These are phyloP conservation scores for Emmelina monodactyla DNA, from an alignment of 2,888 invertebrate species.

Conservation along the genomic window DNA sequence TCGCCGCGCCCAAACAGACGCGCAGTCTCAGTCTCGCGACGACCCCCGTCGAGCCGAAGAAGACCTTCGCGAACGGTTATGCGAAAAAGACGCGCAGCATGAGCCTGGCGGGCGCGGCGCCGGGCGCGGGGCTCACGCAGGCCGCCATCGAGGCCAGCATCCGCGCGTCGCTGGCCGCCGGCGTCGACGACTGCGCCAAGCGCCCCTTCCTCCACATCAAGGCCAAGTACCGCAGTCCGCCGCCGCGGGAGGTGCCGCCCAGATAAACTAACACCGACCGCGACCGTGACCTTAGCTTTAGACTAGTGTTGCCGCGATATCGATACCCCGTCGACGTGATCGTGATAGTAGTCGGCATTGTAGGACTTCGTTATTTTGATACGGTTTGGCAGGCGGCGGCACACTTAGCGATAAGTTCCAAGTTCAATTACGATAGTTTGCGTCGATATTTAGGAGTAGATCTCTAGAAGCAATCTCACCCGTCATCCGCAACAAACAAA, in stretches of 20 bases:
- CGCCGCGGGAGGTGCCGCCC: slow-evolving; percentile 68
- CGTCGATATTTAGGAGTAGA: slow-evolving; percentile 36
- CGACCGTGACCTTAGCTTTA: no score
- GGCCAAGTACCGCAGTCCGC: slow-evolving; percentile 76
- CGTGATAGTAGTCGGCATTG: no score
- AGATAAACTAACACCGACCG: no score
- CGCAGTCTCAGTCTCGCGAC: slow-evolving; percentile 53
- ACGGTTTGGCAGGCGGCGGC: no score
- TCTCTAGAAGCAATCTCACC: slow-evolving; percentile 44
- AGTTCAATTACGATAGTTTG: slow-evolving; percentile 17
- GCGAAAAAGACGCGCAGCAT: slow-evolving; percentile 50
- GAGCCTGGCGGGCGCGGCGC: slow-evolving; percentile 36
- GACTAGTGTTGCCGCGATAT: no score
- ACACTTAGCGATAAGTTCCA: no score
- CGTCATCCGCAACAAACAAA: slow-evolving; percentile 5
- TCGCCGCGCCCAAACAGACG: slow-evolving; percentile 21
- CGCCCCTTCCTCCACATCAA: slow-evolving; percentile 73
- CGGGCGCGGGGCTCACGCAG: slow-evolving; percentile 39
- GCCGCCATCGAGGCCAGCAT: slow-evolving; percentile 60
- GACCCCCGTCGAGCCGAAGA: slow-evolving; percentile 39
- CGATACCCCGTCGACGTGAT: no score
- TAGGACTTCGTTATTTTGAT: no score
- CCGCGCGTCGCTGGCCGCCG: slow-evolving; percentile 45
- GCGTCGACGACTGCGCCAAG: slow-evolving; percentile 43
- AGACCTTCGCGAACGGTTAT: slow-evolving; percentile 26